phyloP scores from a whole-genome alignment of 2,888 invertebrate genomes.

The Cryptocheilus praepositus region DNA sequence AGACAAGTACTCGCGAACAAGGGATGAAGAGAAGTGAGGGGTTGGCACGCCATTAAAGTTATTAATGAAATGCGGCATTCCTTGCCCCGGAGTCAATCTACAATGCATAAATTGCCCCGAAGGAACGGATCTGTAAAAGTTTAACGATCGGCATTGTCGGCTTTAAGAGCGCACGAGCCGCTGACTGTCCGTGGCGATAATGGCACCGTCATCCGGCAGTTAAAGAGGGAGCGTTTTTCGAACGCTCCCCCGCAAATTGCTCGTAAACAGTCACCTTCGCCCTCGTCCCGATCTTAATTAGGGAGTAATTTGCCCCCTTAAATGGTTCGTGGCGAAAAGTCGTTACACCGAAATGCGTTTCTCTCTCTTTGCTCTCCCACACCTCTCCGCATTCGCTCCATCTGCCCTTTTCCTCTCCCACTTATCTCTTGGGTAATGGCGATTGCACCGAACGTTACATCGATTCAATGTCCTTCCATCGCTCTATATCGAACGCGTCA shows the following conservation, averaged over 20 bases:
- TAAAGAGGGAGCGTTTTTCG: not conserved
- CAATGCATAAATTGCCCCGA: slow-evolving; percentile 27
- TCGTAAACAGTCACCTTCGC: slow-evolving; percentile 22
- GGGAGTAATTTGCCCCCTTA: slow-evolving; percentile 17
- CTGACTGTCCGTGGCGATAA: slow-evolving; percentile 2
- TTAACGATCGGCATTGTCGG: slow-evolving; percentile 9
- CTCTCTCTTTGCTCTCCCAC: slow-evolving; percentile 8
- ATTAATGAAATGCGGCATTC: slow-evolving; percentile 25
- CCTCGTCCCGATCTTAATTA: slow-evolving; percentile 23
- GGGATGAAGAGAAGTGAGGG: not conserved
- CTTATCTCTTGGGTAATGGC: not conserved
- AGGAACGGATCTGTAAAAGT: slow-evolving; percentile 8
- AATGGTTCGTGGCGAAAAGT: slow-evolving; percentile 8
- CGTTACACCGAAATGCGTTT: slow-evolving; percentile 15
- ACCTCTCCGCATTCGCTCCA: not conserved
- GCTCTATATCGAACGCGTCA: not conserved
- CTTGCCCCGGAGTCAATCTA: slow-evolving; percentile 16
- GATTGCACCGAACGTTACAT: not conserved
- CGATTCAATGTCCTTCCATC: not conserved
- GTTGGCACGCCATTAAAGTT: slow-evolving; percentile 16
- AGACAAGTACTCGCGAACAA: not conserved
- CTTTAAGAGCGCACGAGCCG: not conserved
- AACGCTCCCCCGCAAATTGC: slow-evolving; percentile 14
- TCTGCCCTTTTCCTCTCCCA: slow-evolving; percentile 1
- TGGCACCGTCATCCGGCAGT: slow-evolving; percentile 8